Evolutionary conservation across 2,113 vertebrate species (phyloP).

Genomic region (Tringa solitaria): DNA sequence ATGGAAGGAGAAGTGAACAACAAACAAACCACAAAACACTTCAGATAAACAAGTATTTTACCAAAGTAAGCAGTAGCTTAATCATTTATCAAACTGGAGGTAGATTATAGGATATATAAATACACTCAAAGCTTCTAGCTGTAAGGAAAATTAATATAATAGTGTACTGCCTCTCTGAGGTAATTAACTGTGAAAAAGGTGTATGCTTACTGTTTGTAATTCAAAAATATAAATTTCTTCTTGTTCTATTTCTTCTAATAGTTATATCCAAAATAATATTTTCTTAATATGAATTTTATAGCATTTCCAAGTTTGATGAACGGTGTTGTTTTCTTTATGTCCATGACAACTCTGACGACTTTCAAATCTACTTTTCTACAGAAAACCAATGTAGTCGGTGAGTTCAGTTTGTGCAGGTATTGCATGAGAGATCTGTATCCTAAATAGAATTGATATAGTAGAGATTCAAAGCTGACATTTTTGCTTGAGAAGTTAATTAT

Average conservation of each 20-base stretch:
- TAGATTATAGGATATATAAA: background rate
- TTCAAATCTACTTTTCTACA: conserved; percentile 97
- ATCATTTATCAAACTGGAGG: background rate
- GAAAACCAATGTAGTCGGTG: conserved; percentile 90
- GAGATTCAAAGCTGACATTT: background rate
- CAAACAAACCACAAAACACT: background rate
- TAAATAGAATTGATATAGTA: background rate
- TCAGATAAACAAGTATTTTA: background rate
- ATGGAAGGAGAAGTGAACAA: background rate
- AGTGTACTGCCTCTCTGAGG: background rate
- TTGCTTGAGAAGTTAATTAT: background rate
- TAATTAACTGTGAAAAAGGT: background rate
- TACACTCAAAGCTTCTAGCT: background rate
- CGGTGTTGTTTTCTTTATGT: conserved; percentile 96
- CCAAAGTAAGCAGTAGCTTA: background rate
- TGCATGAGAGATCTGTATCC: background rate
- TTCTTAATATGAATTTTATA: conserved; percentile 63
- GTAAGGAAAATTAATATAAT: background rate
- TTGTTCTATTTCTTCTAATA: background rate
- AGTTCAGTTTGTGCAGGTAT: conserved; percentile 39
- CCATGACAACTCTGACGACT: conserved; percentile 93
- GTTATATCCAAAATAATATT: background rate
- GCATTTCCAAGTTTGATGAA: conserved; percentile 94
- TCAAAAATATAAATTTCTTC: fast-evolving
- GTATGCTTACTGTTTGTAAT: background rate